Conservation (phyloP, 2,888 invertebrate species). For the Agrochola macilenta region DNA sequence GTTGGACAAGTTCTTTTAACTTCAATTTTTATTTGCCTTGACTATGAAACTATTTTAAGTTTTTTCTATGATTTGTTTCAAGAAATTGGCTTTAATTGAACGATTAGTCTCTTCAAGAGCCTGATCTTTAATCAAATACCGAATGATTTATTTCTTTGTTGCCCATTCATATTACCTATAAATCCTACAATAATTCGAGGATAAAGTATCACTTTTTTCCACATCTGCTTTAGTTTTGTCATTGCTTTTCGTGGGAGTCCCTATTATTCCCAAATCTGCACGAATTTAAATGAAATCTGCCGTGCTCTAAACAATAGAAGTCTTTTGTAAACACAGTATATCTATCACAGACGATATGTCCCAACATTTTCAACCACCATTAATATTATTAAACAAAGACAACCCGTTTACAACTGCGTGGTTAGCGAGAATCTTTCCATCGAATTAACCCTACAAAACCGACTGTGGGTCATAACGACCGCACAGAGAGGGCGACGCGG, state of each 20-base stretch:
- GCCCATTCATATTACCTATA: not conserved
- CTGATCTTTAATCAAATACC: not conserved
- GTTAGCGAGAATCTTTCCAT: slow-evolving; percentile 83
- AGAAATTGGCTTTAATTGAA: not conserved
- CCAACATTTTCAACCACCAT: slow-evolving; percentile 66
- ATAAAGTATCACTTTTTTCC: not conserved
- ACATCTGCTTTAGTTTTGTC: slow-evolving; percentile 1
- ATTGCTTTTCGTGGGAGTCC: not conserved
- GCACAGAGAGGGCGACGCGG: slow-evolving; percentile 77
- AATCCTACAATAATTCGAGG: not conserved
- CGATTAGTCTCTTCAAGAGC: no score
- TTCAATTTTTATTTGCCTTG: no score
- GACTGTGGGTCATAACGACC: slow-evolving; percentile 79
- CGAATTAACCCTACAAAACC: slow-evolving; percentile 86
- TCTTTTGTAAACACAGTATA: slow-evolving; percentile 53
- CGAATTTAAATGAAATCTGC: slow-evolving; percentile 55
- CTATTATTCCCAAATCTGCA: slow-evolving; percentile 31
- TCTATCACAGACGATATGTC: slow-evolving; percentile 68
- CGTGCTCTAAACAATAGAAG: slow-evolving; percentile 45
- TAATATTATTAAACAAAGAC: slow-evolving; percentile 71
- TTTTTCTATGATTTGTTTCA: no score
- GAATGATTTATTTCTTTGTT: not conserved
- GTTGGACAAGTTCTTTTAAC: no score
- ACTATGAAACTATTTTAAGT: no score
- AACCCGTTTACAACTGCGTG: slow-evolving; percentile 75